Base-by-base conservation (phyloP, 2,797 vertebrate genomes). In the Hozukius guyotensis region DNA sequence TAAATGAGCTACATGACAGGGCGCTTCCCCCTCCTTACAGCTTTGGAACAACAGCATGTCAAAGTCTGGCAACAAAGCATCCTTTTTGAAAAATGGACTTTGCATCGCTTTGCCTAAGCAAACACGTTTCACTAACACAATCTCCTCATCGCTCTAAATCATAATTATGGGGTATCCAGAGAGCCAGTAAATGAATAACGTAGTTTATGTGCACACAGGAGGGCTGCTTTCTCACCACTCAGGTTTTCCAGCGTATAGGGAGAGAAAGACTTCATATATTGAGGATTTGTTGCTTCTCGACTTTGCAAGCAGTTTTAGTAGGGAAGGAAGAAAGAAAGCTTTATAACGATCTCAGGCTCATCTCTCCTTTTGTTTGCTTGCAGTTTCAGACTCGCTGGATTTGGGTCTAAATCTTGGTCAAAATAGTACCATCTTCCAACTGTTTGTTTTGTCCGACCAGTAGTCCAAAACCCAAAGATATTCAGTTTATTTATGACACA, bases 61-160 rank as follows among this genome's bases (percentile, higher is more conserved):
- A 77, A 57, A 64, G 34, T 81, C 85, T 91, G 89, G 89, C 88
- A 91, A 42, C 68, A 13, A 18, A 42, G 62, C 66, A 27, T 82
- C 85, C 20, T 22, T 53, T 80, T 77, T 89, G 80, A 88, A 80
- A 87, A 90, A 86, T 77, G 57, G 72, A 61, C 70, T 57, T 71
- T 63, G 80, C 77, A 9, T 77, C 31, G 29, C 77, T 86, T 74
- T 86, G 87, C 89, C 84, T 81, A 87, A 90, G 77, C 84, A 89
- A 90, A 86, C 86, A 89, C n/a, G n/a, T 78, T 82, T 81, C 78
- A 46, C 86, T 80, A 84, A 83, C 81, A 83, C 69, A 64, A 85
- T 83, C 81, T 75, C 80, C 2, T 49, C 78, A 84, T 87, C 25
- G 4, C 80, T 80, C 81, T 90, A 77, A 81, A 89, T 92, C 91